phyloP scores from a whole-genome alignment of 2,113 vertebrate genomes.

The Elanus axillaris region DNA sequence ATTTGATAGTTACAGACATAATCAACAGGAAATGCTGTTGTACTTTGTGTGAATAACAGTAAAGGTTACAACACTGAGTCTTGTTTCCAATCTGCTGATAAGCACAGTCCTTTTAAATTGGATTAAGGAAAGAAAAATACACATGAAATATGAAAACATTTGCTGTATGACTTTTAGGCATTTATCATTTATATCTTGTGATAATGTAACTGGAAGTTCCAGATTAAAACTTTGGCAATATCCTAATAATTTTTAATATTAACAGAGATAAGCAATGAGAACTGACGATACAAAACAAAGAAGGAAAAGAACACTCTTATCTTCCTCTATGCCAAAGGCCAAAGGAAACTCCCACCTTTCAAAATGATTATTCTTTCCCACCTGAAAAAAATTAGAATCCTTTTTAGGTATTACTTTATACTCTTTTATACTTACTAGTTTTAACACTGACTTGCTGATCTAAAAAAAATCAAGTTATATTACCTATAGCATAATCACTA shows the following conservation, averaged over 20 bases:
- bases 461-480: neutral
- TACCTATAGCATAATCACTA: neutral
- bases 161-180: neutral
- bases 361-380: neutral
- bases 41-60: neutral
- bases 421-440: neutral
- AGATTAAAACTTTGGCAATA: neutral
- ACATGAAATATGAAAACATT: neutral
- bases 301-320: neutral
- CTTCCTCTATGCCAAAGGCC: neutral
- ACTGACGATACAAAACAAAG: neutral
- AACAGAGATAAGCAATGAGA: neutral
- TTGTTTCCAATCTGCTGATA: neutral
- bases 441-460: neutral
- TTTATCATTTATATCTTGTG: neutral
- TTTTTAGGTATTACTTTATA: neutral
- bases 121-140: neutral
- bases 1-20: neutral
- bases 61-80: neutral
- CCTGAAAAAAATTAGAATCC: neutral
- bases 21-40: neutral
- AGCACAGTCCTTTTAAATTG: neutral
- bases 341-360: neutral
- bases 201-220: neutral
- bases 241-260: neutral